Conservation (phyloP, 2,113 vertebrate species). For the Sceloporus undulatus region DNA sequence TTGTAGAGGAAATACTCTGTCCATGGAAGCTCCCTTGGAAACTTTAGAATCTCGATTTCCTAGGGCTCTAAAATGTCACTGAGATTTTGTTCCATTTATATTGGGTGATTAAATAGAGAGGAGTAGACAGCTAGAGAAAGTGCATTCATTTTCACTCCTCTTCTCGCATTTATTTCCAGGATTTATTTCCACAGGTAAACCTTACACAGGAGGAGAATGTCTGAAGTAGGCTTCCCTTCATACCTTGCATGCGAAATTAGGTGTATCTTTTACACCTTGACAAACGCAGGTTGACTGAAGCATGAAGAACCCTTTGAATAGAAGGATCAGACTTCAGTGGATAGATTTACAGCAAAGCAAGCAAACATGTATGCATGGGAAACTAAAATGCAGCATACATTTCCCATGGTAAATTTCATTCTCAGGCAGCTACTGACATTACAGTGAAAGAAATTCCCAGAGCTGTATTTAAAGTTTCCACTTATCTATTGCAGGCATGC, state of each 20-base stretch:
- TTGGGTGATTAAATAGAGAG: too few relatives aligned
- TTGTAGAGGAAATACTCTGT: too few relatives aligned
- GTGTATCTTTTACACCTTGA: conserved; percentile 29
- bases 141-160: too few relatives aligned
- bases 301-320: not conserved
- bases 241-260: conserved; percentile 50
- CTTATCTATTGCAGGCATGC: conserved; percentile 39
- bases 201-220: too few relatives aligned
- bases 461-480: conserved; percentile 25
- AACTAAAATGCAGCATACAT: conserved; percentile 34
- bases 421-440: conserved; percentile 37
- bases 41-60: too few relatives aligned
- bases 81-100: too few relatives aligned
- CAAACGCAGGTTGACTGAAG: conserved; percentile 21
- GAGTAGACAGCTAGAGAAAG: too few relatives aligned
- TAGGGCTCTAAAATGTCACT: too few relatives aligned
- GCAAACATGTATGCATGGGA: conserved; percentile 12
- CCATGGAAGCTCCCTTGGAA: too few relatives aligned
- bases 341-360: conserved; percentile 46
- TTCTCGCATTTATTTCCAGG: too few relatives aligned
- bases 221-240: too few relatives aligned
- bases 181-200: too few relatives aligned
- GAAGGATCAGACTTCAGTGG: conserved; percentile 43
- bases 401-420: conserved; percentile 45
- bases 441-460: conserved; percentile 40